Conservation (phyloP, 2,113 vertebrate species). For the Protomyctophum bolini region DNA sequence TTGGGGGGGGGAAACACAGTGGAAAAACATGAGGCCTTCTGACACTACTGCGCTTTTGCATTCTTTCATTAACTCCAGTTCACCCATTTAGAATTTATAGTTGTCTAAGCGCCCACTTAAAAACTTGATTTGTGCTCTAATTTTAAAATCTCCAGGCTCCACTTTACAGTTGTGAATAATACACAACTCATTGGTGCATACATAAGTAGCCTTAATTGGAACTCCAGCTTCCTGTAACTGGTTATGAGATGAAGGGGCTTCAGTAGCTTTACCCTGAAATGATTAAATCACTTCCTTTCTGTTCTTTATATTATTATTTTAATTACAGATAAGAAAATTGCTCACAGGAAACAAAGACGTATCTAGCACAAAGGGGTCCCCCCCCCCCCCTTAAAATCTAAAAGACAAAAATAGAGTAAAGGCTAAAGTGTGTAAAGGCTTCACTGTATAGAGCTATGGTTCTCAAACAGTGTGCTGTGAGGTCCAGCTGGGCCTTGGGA, state of each 20-base stretch:
- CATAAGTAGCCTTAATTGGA: background rate
- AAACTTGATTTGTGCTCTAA: background rate
- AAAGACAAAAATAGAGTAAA: too few species aligned
- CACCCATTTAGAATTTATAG: too few species aligned
- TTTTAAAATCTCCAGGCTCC: background rate
- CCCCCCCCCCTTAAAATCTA: too few species aligned
- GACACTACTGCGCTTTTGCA: background rate
- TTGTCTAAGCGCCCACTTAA: background rate
- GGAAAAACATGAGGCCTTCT: constrained; percentile 5
- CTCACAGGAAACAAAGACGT: too few species aligned
- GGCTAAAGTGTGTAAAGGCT: too few species aligned
- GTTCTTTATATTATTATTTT: too few species aligned
- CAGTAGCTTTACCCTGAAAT: background rate
- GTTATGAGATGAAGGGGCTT: background rate
- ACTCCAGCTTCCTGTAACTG: background rate
- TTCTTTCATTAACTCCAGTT: background rate
- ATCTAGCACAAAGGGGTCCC: too few species aligned
- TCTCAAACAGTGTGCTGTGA: too few species aligned
- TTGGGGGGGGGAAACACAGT: background rate
- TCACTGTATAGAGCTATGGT: too few species aligned
- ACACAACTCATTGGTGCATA: background rate
- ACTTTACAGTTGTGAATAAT: background rate
- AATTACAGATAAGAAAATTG: too few species aligned
- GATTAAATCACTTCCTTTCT: background rate
- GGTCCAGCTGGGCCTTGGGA: too few species aligned